Evolutionary conservation across 2,113 vertebrate genomes (phyloP), one percentile per base, ranked within the genome.

Genomic region (Hystrix brachyura): DNA sequence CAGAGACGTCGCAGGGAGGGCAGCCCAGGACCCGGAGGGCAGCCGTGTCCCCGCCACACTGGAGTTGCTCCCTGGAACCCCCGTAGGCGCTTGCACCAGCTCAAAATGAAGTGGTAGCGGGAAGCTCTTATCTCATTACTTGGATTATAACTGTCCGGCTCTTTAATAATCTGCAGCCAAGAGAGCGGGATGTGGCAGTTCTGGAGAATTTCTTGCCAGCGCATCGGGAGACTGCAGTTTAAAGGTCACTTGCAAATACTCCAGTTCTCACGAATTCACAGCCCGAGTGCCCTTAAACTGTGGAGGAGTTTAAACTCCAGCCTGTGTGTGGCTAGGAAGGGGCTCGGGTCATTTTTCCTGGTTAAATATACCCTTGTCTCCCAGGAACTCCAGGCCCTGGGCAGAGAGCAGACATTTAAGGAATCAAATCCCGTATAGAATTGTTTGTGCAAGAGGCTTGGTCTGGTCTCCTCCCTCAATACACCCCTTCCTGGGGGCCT

Each of bases 291-390:
- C 87, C 94, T 32, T 27, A 29, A 64, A 46, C 38, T 8, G 25
- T 0, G 23, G 85, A 60, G 86, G 29, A 6, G n/a, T 67, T 94
- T 90, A 94, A 95, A 89, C 72, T 3, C 60, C 83, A 85, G 83
- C 38, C 11, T 0, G 0, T 25, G 15, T 2, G 0, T 1, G 13
- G 0, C 76, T 7, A 83, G 0, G 2, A n/a, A 29, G 18, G n/a
- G 51, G 14, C 78, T 19, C 13, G 38, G 21, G 4, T 12, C 34
- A 29, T 65, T 78, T 71, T 85, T 82, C 65, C 53, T 53, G 18
- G 2, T 94, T 80, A 87, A 90, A 91, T 18, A 62, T 1, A 7
- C 15, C 15, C 34, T 19, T 1, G 11, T 71, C 91, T 25, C 43
- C 8, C 0, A 8, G 14, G 25, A 62, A 43, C 21, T 71, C 17